These are phyloP conservation scores for Dasyprocta punctata DNA, from an alignment of 2,113 vertebrate species.

Conservation along the genomic window DNA sequence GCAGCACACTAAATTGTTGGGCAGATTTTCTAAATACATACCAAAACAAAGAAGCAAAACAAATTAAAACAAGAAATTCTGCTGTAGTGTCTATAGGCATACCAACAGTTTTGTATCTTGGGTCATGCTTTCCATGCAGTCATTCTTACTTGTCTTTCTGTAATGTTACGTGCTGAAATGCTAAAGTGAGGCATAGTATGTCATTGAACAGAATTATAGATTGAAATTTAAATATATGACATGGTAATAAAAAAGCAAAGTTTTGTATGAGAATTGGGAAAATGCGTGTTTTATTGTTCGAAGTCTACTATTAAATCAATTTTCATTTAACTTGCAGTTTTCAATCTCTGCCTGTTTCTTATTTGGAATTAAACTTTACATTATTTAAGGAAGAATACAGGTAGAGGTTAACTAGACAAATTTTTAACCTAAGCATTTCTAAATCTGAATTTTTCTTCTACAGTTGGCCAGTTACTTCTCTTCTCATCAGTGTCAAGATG, in stretches of 20 bases:
- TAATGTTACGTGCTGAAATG: neutral
- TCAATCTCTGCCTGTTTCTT: neutral
- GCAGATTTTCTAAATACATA: neutral
- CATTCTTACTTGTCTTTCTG: neutral
- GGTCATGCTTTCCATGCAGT: neutral
- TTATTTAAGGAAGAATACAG: neutral
- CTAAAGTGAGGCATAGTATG: neutral
- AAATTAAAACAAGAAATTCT: neutral
- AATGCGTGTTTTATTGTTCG: neutral
- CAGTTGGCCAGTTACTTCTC: neutral
- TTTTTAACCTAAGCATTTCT: neutral
- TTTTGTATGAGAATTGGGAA: neutral
- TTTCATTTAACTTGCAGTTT: neutral
- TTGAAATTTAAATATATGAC: neutral
- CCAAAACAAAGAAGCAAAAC: neutral
- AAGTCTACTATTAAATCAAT: neutral
- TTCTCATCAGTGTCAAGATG: constrained; percentile 6
- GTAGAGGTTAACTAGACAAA: neutral
- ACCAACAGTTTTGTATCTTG: neutral
- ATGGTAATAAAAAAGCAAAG: neutral
- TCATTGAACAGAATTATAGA: neutral
- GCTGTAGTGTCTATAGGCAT: neutral
- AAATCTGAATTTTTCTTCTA: neutral
- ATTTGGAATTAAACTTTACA: neutral
- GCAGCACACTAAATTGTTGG: neutral